A percentile compares a stretch with the other conserved stretches of the same genome.
Evolutionary conservation across 2,888 invertebrate genomes (phyloP).

Genomic region (Drosophila stalkeri): DNA sequence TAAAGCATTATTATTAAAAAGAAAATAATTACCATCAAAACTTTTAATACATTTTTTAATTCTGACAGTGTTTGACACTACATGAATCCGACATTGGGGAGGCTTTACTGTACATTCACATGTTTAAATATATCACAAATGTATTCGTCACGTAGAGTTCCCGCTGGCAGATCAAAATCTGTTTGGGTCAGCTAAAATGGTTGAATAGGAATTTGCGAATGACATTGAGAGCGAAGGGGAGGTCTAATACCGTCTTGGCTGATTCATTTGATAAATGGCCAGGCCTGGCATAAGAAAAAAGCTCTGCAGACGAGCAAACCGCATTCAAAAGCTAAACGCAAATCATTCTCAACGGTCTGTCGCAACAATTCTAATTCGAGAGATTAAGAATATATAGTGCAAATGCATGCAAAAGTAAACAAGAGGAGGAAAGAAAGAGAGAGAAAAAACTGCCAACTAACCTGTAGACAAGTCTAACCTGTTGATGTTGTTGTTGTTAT

Average conservation of each 20-base stretch:
- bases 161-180: slow-evolving; percentile 18
- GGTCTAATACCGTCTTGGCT: slow-evolving; percentile 29
- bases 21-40: neutral
- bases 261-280: slow-evolving; percentile 43
- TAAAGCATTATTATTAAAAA: neutral
- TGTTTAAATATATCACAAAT: slow-evolving; percentile 10
- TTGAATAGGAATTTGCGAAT: slow-evolving; percentile 23
- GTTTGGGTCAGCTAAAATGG: slow-evolving; percentile 30
- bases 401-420: slow-evolving; percentile 59
- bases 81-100: neutral
- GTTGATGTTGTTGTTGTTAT: slow-evolving; percentile 58
- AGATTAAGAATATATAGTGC: slow-evolving; percentile 37
- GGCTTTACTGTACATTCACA: slow-evolving; percentile 1
- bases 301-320: slow-evolving; percentile 10
- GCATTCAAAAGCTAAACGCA: slow-evolving; percentile 12
- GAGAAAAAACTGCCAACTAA: slow-evolving; percentile 64
- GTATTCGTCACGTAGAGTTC: slow-evolving; percentile 30
- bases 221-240: neutral
- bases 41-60: neutral
- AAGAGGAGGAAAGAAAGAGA: slow-evolving; percentile 41
- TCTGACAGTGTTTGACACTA: neutral
- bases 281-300: slow-evolving; percentile 6
- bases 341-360: slow-evolving; percentile 3
- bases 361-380: slow-evolving; percentile 36
- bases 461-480: slow-evolving; percentile 75